Base-by-base conservation (phyloP, 2,797 vertebrate genomes). In the Kryptolebias ocellatus region DNA sequence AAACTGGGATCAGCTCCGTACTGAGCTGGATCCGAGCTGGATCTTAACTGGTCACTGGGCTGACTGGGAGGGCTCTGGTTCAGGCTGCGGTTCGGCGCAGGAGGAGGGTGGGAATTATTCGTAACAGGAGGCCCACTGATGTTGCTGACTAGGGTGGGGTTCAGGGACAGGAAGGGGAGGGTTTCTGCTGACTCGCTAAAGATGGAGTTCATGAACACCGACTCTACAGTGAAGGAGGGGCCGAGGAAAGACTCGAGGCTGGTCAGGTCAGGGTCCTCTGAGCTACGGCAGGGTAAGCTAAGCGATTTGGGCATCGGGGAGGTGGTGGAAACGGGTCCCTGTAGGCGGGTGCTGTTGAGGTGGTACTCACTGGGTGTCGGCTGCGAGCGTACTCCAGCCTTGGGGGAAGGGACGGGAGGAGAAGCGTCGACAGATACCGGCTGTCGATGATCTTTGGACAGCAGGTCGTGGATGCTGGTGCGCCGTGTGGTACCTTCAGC, bases 391-490 rank as follows among this genome's bases (percentile, higher is more conserved):
- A 79, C 61, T 51, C 79, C 90, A 56, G 93, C 87, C 85, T 94
- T 93, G 86, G 90, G 60, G 72, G 89, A 55, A 54, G 91, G 61
- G 37, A 82, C 53, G 39, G 93, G 69, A 10, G 94, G 93, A 24
- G 94, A 84, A 3, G 91, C 83, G 65, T 99, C 97, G 47, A 96
- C 92, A 1, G 96, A 96, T 50, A 98, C 84, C 0, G 97, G 96
- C 31, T 94, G 94, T 53, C 96, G 95, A 87, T 79, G 90, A 92
- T 99, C 98, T 91, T 98, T 98, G 37, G 95, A 96, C 84, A 99
- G 93, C 92, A 99, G 94, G 83, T 99, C 98, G 39, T 99, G 98
- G 93, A 99, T 96, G 92, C 97, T 99, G 67, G 97, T 98, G 86
- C 98, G 96, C 54, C 98, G 95, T 0, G 95, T 96, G 79, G 93